phyloP scores from a whole-genome alignment of 2,888 invertebrate genomes.

The Apodemia mormo region DNA sequence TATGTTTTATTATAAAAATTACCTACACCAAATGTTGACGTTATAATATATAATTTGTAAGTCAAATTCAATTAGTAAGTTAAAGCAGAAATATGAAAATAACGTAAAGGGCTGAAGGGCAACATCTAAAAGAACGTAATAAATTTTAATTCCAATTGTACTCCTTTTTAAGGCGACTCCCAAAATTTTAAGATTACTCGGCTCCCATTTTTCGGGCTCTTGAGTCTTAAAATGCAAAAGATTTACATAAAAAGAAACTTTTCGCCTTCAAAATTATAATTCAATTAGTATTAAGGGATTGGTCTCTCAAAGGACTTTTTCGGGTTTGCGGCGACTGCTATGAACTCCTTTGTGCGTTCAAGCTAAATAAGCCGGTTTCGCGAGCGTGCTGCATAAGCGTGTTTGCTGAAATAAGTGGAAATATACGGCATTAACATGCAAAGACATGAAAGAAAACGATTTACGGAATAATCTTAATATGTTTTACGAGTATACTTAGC shows the following conservation, averaged over 20 bases:
- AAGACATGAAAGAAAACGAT: slow-evolving; percentile 21
- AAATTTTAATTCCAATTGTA: slow-evolving; percentile 63
- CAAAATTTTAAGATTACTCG: slow-evolving; percentile 67
- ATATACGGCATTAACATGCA: slow-evolving; percentile 41
- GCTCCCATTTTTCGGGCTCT: slow-evolving; percentile 64
- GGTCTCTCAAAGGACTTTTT: slow-evolving; percentile 76
- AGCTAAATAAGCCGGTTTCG: slow-evolving; percentile 72
- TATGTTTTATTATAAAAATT: no score
- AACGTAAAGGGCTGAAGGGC: slow-evolving; percentile 10
- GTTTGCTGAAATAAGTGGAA: slow-evolving; percentile 60
- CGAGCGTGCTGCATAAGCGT: slow-evolving; percentile 60
- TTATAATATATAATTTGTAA: slow-evolving; percentile 1
- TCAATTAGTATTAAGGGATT: slow-evolving; percentile 82
- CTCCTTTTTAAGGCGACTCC: slow-evolving; percentile 54
- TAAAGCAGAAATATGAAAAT: slow-evolving; percentile 6
- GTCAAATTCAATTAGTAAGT: slow-evolving; percentile 13
- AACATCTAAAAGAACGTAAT: slow-evolving; percentile 39
- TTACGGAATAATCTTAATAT: neutral
- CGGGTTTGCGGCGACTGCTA: slow-evolving; percentile 67
- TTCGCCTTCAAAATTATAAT: slow-evolving; percentile 77
- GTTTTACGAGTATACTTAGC: neutral
- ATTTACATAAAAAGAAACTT: slow-evolving; percentile 81
- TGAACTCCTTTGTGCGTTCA: slow-evolving; percentile 72
- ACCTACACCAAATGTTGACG: neutral
- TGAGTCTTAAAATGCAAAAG: slow-evolving; percentile 66